These are phyloP conservation scores for Parochlus steinenii DNA, from an alignment of 2,888 invertebrate species.

Conservation along the genomic window DNA sequence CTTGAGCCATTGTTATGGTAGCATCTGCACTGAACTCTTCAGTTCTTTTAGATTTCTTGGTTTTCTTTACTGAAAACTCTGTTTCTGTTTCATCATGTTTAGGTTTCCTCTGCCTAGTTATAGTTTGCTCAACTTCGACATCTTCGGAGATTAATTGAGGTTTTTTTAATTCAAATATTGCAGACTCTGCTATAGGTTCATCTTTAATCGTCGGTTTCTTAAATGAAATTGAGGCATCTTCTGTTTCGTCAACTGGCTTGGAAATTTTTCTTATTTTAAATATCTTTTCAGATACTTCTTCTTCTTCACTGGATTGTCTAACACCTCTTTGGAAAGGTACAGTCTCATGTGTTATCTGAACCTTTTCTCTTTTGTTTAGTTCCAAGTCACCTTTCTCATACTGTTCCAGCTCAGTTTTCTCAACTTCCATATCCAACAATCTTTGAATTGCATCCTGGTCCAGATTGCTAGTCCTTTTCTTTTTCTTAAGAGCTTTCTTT, in stretches of 20 bases:
- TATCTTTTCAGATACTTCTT: conserved; percentile 21
- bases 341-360: too few relatives aligned
- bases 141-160: conserved; percentile 12
- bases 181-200: conserved; percentile 20
- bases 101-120: conserved; percentile 16
- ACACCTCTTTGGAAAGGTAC: conserved; percentile 22
- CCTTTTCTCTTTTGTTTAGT: conserved; percentile 20
- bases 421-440: conserved; percentile 25
- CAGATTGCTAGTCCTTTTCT: conserved; percentile 14
- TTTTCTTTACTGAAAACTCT: conserved; percentile 17
- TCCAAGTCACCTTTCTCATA: conserved; percentile 29
- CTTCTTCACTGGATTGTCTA: conserved; percentile 21
- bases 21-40: background rate
- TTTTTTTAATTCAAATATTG: conserved; percentile 16
- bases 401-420: conserved; percentile 30
- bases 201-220: conserved; percentile 16
- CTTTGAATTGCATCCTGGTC: conserved; percentile 14
- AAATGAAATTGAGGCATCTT: background rate
- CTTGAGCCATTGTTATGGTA: conserved; percentile 17
- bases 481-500: conserved; percentile 18
- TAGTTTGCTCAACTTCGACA: conserved; percentile 19
- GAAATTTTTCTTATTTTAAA: too few relatives aligned
- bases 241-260: background rate
- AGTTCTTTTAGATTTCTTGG: conserved; percentile 11
- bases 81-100: conserved; percentile 21